Evolutionary conservation across 2,797 vertebrate species (phyloP).

Genomic region (Glossophaga mutica): DNA sequence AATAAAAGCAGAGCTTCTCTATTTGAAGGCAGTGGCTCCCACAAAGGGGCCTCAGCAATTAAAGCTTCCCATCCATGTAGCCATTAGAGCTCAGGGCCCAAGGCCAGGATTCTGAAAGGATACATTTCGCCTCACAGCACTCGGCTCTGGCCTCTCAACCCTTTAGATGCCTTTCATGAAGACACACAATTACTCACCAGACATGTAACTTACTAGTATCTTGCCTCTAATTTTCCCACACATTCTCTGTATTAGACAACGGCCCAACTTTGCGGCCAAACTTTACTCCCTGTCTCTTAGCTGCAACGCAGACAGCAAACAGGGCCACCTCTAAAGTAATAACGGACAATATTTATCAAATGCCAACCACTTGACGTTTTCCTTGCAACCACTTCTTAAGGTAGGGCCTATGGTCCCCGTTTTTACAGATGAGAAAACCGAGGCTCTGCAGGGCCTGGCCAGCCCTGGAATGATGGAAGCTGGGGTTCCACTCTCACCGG

Average conservation of each 20-base stretch:
- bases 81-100: background rate
- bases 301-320: background rate
- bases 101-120: background rate
- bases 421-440: background rate
- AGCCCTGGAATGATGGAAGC: background rate
- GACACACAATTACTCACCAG: background rate
- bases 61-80: background rate
- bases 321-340: background rate
- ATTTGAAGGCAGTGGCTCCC: background rate
- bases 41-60: background rate
- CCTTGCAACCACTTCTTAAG: background rate
- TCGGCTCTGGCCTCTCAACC: background rate
- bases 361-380: background rate
- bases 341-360: background rate
- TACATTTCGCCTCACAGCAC: background rate
- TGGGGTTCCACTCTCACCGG: background rate
- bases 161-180: background rate
- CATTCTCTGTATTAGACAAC: background rate
- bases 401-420: background rate
- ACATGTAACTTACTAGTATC: background rate
- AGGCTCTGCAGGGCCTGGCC: background rate
- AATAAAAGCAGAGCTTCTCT: background rate
- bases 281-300: background rate
- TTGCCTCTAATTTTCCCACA: background rate
- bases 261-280: background rate